A percentile compares a stretch with the other conserved stretches of the same genome.
Evolutionary conservation across 2,113 vertebrate genomes (phyloP).

Genomic region (Hippocampus zosterae): DNA sequence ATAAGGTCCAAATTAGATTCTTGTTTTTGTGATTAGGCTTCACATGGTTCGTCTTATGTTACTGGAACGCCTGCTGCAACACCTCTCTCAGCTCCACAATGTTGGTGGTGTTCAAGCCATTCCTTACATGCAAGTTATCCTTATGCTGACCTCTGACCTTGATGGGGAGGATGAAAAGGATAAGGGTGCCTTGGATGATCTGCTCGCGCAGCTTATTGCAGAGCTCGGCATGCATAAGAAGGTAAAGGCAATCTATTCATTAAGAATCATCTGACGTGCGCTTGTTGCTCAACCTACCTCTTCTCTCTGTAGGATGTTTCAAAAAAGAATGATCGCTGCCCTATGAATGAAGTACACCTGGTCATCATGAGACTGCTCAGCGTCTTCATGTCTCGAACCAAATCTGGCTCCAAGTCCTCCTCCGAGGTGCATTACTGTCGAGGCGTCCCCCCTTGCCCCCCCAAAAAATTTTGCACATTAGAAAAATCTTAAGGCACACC

Average conservation of each 20-base stretch:
- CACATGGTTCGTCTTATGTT: constrained; percentile 98
- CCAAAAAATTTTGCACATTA: not conserved
- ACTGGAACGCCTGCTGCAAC: constrained; percentile 90
- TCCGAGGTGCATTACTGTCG: constrained; percentile 79
- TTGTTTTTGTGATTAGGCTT: constrained; percentile 69
- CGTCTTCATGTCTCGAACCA: constrained; percentile 98
- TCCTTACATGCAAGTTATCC: constrained; percentile 97
- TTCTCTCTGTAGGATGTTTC: constrained; percentile 82
- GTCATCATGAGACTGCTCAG: constrained; percentile 97
- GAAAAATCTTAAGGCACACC: not conserved
- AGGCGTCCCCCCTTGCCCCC: not conserved
- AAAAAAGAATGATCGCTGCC: constrained; percentile 90
- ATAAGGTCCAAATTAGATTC: not conserved
- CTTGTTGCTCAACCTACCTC: constrained; percentile 5
- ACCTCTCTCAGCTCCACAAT: constrained; percentile 85
- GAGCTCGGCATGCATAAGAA: constrained; percentile 96
- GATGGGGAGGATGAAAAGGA: constrained; percentile 98
- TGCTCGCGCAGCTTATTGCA: constrained; percentile 90
- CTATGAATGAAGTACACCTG: constrained; percentile 93
- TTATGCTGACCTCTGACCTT: constrained; percentile 96
- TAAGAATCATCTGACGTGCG: not conserved
- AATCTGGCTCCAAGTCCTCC: constrained; percentile 94
- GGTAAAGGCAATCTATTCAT: constrained; percentile 53
- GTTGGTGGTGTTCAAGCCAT: constrained; percentile 96
- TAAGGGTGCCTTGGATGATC: constrained; percentile 93